Evolutionary conservation across 2,888 invertebrate genomes (phyloP).

Genomic region (Eurytoma adleriae): DNA sequence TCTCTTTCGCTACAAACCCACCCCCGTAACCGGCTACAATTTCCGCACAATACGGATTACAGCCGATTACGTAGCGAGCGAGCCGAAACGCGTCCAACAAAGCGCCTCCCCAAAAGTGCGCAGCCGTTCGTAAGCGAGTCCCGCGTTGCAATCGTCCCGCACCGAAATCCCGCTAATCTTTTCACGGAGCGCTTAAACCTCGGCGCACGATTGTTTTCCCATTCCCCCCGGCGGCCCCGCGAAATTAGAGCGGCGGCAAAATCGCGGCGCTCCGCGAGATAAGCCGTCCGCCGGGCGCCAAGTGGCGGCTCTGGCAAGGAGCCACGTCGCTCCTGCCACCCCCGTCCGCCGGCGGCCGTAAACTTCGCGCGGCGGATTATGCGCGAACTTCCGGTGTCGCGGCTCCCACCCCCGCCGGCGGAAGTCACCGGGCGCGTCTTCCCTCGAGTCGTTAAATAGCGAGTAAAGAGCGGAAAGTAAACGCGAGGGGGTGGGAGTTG

Average conservation of each 20-base stretch:
- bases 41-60: background rate
- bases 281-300: slow-evolving; percentile 16
- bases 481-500: background rate
- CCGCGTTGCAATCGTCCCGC: background rate
- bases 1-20: background rate
- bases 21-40: background rate
- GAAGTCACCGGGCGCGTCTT: slow-evolving; percentile 49
- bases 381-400: slow-evolving; percentile 41
- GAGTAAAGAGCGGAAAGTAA: slow-evolving; percentile 35
- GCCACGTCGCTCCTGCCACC: slow-evolving; percentile 18
- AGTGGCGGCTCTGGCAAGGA: slow-evolving; percentile 41
- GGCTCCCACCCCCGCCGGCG: background rate
- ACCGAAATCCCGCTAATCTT: slow-evolving; percentile 20
- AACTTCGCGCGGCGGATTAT: slow-evolving; percentile 46
- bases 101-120: slow-evolving; percentile 51
- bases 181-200: background rate
- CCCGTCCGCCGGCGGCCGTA: slow-evolving; percentile 23
- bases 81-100: slow-evolving; percentile 19
- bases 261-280: slow-evolving; percentile 15
- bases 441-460: slow-evolving; percentile 53
- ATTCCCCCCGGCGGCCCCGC: background rate
- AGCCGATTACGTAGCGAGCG: background rate
- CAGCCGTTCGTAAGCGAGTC: slow-evolving; percentile 54
- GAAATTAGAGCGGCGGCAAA: background rate
- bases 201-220: slow-evolving; percentile 9